Evolutionary conservation across 2,797 vertebrate species (phyloP).

Genomic region (Cirrhinus mrigala): DNA sequence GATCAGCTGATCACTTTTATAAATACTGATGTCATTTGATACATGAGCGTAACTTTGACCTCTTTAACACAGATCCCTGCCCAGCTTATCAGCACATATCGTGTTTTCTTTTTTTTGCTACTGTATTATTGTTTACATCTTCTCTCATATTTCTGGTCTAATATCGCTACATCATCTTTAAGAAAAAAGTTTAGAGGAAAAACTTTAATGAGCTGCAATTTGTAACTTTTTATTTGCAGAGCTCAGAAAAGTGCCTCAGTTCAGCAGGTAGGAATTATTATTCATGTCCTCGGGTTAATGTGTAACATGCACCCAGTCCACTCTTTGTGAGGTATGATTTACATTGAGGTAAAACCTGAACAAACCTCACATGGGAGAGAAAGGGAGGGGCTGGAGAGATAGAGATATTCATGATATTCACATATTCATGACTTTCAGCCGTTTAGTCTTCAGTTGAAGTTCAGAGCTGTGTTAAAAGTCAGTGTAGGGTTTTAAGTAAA

Average conservation of each 20-base stretch:
- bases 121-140: not conserved
- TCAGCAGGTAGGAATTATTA: conserved; percentile 1
- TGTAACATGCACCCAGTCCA: conserved; percentile 32
- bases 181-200: not conserved
- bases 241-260: not conserved
- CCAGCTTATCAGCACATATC: not conserved
- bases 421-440: not conserved
- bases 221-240: not conserved
- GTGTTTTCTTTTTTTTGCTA: not conserved
- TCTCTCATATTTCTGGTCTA: not conserved
- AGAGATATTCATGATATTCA: conserved; percentile 32
- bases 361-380: not conserved
- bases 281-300: conserved; percentile 45
- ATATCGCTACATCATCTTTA: not conserved
- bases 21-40: conserved; percentile 13
- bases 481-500: not conserved
- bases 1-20: not conserved
- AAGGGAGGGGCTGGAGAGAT: not conserved
- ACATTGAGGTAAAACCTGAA: not conserved
- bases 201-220: not conserved
- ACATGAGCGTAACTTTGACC: conserved; percentile 8
- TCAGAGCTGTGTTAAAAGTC: not conserved
- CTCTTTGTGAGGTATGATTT: conserved; percentile 10
- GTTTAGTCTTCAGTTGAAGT: not conserved
- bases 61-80: not conserved